A percentile compares a stretch with the other conserved stretches of the same genome.
Conservation (phyloP, 2,113 vertebrate species). For the Alouatta palliata region DNA sequence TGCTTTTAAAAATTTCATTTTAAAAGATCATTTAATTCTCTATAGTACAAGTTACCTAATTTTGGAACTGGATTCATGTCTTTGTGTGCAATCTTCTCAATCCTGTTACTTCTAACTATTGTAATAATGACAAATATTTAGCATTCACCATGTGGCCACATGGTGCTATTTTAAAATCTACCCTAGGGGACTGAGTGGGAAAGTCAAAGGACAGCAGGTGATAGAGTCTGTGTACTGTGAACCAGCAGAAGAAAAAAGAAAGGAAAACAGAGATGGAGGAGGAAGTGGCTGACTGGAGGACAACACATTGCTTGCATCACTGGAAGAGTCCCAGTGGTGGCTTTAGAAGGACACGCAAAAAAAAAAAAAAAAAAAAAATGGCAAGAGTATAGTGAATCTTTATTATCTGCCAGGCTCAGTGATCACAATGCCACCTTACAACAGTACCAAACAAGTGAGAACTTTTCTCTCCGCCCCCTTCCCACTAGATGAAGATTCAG, state of each 20-base stretch:
- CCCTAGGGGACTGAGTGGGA: background rate
- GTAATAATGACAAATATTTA: background rate
- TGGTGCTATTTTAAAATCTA: background rate
- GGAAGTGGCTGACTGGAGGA: no score
- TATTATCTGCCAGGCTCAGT: background rate
- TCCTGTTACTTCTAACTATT: background rate
- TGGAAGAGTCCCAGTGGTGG: background rate
- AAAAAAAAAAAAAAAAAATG: no score
- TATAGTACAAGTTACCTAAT: background rate
- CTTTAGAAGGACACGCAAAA: background rate
- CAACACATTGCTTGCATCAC: accelerated
- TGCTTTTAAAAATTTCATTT: background rate
- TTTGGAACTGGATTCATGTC: background rate
- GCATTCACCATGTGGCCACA: background rate
- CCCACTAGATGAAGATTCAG: background rate
- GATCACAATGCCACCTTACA: background rate
- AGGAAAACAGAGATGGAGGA: background rate
- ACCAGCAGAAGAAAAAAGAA: background rate
- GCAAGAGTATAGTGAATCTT: no score
- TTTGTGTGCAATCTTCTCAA: background rate
- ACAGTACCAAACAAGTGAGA: accelerated
- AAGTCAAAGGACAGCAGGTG: background rate
- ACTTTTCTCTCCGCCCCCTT: no score
- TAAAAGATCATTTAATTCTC: background rate
- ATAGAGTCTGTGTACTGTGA: background rate